Base-by-base conservation (phyloP, 2,113 vertebrate genomes). In the Beaufortia kweichowensis region DNA sequence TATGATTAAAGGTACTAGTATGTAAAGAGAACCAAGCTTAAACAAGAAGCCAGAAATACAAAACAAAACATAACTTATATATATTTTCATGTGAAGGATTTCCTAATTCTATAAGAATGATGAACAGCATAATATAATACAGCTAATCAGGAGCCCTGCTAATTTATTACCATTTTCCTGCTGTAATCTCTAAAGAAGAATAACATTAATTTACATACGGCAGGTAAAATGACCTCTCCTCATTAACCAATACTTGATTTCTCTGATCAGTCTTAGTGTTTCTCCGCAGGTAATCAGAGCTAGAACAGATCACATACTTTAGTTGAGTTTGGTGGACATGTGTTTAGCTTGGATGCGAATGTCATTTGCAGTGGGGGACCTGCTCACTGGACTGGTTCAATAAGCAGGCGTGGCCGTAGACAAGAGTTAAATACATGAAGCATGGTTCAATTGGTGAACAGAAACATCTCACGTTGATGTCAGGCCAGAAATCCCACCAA, bases 401-500 rank as follows among this genome's bases (percentile, higher is more conserved):
- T 87, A 87, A 88, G 85, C 87, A 87, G 80, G 87, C 87, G 74
- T 88, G 86, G 69, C 86, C 84, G 83, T 84, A 85, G 88, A 91
- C 87, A 87, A 85, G 85, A 87, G 80, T 89, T 87, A 85, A 89
- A 89, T 84, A 90, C 81, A 66, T 82, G 77, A 87, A 86, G 89
- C 87, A 85, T 84, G 86, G 86, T 82, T 89, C 85, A 33, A 23
- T 87, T 88, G 77, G 85, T 82, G 66, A 55, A 64, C 35, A 63
- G 46, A 4, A 78, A 85, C 84, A 84, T 87, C 85, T 77, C 79
- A 82, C 79, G 82, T 88, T 62, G 72, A 83, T 77, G 73, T 83
- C 14, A 62, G 77, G 69, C 81, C 79, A 76, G 75, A 69, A 46
- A 46, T 60, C 79, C 81, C 67, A 28, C 75, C 56, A 0, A 73